These are phyloP conservation scores for Sinocyclocheilus anophthalmus DNA, from an alignment of 2,113 vertebrate species.

Conservation along the genomic window DNA sequence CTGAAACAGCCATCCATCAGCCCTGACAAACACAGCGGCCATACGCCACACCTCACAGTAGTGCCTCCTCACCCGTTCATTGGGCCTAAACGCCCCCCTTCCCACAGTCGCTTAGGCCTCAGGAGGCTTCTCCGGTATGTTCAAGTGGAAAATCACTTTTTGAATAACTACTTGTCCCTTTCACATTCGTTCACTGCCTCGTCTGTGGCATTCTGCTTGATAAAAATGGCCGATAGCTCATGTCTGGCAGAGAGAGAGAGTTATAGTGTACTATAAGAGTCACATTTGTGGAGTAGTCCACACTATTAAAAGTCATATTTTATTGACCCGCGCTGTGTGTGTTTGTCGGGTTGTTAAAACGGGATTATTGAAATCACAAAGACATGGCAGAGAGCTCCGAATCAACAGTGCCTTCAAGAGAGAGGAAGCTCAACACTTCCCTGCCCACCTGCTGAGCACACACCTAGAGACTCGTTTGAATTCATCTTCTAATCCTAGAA, in stretches of 20 bases:
- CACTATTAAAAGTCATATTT: conserved; percentile 26
- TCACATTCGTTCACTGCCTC: conserved; percentile 1
- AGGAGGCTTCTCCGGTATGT: conserved; percentile 29
- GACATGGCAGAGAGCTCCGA: conserved; percentile 51
- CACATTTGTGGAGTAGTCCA: conserved; percentile 23
- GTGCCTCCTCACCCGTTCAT: conserved; percentile 34
- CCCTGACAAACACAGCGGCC: conserved; percentile 49
- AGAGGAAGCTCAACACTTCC: conserved; percentile 55
- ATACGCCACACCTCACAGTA: not conserved
- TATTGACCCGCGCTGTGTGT: not conserved
- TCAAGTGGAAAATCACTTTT: conserved; percentile 33
- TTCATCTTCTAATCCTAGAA: conserved; percentile 69
- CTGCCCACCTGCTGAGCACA: conserved; percentile 50
- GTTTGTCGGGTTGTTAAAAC: conserved; percentile 37
- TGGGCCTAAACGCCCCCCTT: conserved; percentile 28
- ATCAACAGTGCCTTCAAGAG: conserved; percentile 46
- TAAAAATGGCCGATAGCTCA: conserved; percentile 32
- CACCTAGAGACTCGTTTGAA: conserved; percentile 66
- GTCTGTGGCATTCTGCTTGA: conserved; percentile 28
- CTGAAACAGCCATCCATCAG: conserved; percentile 66
- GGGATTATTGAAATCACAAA: conserved; percentile 64
- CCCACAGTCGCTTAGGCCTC: conserved; percentile 5
- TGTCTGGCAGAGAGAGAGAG: conserved; percentile 36
- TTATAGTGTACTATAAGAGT: conserved; percentile 17
- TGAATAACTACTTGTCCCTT: conserved; percentile 25